A percentile compares a stretch with the other conserved stretches of the same genome.
Evolutionary conservation across 2,888 invertebrate species (phyloP).

Genomic region (Piscicola geometra): DNA sequence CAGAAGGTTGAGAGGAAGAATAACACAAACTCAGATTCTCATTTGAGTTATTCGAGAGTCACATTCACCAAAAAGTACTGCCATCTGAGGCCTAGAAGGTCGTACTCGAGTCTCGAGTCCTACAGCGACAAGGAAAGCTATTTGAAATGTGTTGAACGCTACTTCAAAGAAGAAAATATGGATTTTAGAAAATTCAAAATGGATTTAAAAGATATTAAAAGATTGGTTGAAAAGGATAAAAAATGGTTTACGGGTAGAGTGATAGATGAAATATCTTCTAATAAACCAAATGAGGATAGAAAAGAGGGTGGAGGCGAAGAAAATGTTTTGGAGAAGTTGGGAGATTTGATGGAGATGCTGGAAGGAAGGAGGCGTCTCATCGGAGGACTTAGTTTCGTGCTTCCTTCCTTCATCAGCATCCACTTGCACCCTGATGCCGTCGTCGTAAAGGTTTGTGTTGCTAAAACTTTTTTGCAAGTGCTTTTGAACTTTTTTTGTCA

Average conservation of each 20-base stretch:
- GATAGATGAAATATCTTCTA: too few relatives aligned
- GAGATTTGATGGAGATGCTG: conserved; percentile 36
- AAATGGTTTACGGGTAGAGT: too few relatives aligned
- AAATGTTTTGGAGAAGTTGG: conserved; percentile 34
- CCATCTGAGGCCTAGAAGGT: neutral
- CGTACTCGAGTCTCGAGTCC: neutral
- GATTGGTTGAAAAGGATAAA: neutral
- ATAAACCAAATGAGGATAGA: conserved; percentile 27
- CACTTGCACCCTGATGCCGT: conserved; percentile 42
- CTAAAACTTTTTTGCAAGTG: too few relatives aligned
- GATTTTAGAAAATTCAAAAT: conserved; percentile 34
- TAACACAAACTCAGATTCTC: neutral
- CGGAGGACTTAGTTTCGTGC: conserved; percentile 36
- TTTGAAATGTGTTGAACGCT: neutral
- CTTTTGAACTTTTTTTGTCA: too few relatives aligned
- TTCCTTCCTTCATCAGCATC: conserved; percentile 38
- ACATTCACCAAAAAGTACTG: neutral
- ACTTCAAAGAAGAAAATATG: conserved; percentile 16
- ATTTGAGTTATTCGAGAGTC: too few relatives aligned
- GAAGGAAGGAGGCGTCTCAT: conserved; percentile 41
- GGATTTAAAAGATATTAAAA: conserved; percentile 31
- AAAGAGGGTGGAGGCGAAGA: conserved; percentile 36
- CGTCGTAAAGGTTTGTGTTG: conserved; percentile 38
- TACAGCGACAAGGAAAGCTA: conserved; percentile 7
- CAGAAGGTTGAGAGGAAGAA: neutral